These are phyloP conservation scores for Pollachius pollachius DNA, from an alignment of 2,113 vertebrate genomes.

Conservation along the genomic window DNA sequence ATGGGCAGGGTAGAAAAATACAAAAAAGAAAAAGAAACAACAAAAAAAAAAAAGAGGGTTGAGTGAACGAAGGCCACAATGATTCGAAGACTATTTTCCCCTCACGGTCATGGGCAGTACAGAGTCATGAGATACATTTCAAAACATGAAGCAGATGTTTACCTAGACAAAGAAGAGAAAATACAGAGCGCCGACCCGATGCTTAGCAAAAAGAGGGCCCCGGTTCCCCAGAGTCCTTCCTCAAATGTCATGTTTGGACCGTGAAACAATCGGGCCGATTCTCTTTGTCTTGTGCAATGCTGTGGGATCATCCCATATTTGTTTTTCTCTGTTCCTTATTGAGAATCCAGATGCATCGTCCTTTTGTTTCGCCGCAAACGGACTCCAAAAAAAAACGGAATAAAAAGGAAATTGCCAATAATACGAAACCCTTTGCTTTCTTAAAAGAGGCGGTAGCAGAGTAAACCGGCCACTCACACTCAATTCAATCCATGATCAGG, in stretches of 20 bases:
- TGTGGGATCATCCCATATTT: constrained; percentile 46
- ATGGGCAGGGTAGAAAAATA: constrained; percentile 68
- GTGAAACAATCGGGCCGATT: constrained; percentile 44
- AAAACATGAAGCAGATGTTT: constrained; percentile 81
- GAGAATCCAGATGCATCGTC: constrained; percentile 48
- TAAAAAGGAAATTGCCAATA: constrained; percentile 50
- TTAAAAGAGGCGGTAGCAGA: constrained; percentile 31
- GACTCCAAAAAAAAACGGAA: constrained; percentile 24
- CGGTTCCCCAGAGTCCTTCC: constrained; percentile 42
- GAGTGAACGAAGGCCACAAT: constrained; percentile 71
- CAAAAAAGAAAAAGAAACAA: background rate
- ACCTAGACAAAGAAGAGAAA: constrained; percentile 69
- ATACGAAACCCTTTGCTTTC: constrained; percentile 38
- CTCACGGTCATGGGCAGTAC: constrained; percentile 71
- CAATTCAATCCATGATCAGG: constrained; percentile 34
- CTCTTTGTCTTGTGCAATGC: constrained; percentile 50
- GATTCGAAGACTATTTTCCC: constrained; percentile 74
- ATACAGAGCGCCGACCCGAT: constrained; percentile 32
- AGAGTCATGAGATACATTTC: constrained; percentile 70
- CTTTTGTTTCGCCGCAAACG: constrained; percentile 35
- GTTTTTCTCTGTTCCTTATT: constrained; percentile 46
- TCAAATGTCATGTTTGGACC: constrained; percentile 55
- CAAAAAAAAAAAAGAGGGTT: constrained; percentile 47
- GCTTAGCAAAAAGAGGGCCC: constrained; percentile 40
- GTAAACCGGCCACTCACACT: constrained; percentile 35